Base-by-base conservation (phyloP, 2,113 vertebrate species). In the Cyprinodon brontotheroides region DNA sequence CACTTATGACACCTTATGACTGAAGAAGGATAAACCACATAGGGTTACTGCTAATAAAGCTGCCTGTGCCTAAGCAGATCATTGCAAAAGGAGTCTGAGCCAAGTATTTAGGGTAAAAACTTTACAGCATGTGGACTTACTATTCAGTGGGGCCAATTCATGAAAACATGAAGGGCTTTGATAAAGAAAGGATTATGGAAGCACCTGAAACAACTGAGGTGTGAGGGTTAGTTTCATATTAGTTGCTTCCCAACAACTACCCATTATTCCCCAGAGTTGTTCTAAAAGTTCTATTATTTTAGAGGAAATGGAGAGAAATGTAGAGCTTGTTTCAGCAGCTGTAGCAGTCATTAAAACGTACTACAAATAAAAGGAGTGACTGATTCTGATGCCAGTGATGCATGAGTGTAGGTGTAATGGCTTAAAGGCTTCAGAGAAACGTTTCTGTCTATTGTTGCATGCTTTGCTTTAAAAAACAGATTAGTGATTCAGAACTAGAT, bases 401-500 rank as follows among this genome's bases (percentile, higher is more conserved):
- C 65, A 7, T 20, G 37, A 47, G 68, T 47, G 29, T 20, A 3
- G 14, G 48, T 70, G 50, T 39, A 60, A 41, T 29, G 50, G 68
- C 39, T 70, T 61, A 17, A 45, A 61, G 39, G 59, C 69, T 37
- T 45, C 61, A 73, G 37, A 73, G 20, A 57, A 40, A 29, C n/a
- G 17, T 39, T 62, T 17, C 48, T 11, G 47, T 9, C 22, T 20
- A 9, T 38, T 48, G 13, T 64, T 15, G 29, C 47, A 15, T 12
- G 67, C 45, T 61, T 40, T 41, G 37, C 41, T 14, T 14, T 47
- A 59, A 61, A 22, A 29, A 2, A 63, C 14, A 3, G 29, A 57
- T 57, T 57, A 11, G 29, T 62, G 38, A 40, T 59, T 40, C 37
- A 69, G n/a, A 57, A 36, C 11, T 7, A 61, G 29, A 36, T 20